Base-by-base conservation (phyloP, 2,888 invertebrate species). In the Spatulosminthurus flaviceps region DNA sequence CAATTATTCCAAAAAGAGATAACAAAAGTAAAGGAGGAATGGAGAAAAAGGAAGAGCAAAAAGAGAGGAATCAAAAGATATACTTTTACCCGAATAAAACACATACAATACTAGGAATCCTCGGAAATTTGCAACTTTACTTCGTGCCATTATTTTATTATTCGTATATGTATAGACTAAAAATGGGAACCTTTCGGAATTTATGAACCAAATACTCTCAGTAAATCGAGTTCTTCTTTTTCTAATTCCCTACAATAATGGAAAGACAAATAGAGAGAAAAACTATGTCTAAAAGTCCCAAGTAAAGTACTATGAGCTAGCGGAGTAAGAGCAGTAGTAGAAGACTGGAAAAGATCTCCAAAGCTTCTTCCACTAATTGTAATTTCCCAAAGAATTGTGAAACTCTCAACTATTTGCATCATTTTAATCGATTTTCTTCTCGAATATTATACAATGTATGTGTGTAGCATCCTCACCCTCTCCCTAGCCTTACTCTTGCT, bases 361-460 rank as follows among this genome's bases (percentile, higher is more conserved):
- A 2, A 51, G 51, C 51, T 51, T 2, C 51, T n/a, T 51, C 51
- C 19, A 51, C 51, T 51, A 51, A 51, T 51, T 51, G 51, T 51
- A 16, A 51, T 51, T 51, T 51, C 51, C 51, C 5, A 51, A 51
- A 51, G 51, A 51, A n/a, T n/a, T 51, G 16, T n/a, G 51, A 51
- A 51, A 51, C 51, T 51, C n/a, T n/a, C 51, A 51, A 51, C 51
- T 51, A 51, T 51, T 51, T 51, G 51, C 51, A 51, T 51, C 51
- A 51, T 51, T 51, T 51, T 51, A 51, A 51, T 51, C 51, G 51
- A 51, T 51, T 51, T 51, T 19, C 51, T 51, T 19, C 7, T 41
- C 2, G 4, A 51, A 51, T 51, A 51, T 51, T 51, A 51, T 51
- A 2, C 16, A 13, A 51, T 51, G 19, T 19, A 51, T n/a, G n/a